Base-by-base conservation (phyloP, 1,140 invertebrate genomes). In the Ips typographus region DNA sequence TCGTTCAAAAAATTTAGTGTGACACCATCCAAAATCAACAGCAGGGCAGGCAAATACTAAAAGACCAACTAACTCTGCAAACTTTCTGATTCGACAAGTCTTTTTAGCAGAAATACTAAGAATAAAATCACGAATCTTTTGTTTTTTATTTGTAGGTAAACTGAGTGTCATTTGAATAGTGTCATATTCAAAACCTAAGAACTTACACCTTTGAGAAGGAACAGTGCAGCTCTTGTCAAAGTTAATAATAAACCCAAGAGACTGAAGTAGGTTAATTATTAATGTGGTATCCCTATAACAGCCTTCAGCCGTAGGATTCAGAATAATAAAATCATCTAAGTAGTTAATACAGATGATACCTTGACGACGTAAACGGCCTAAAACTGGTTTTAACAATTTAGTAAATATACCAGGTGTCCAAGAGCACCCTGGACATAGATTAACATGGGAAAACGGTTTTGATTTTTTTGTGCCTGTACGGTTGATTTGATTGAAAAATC, bases 141-240 rank as follows among this genome's bases (percentile, higher is more conserved):
- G 4, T 47, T 47, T 4, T 47, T 47, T 47, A 4, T 47, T 47
- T n/a, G 4, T 4, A 1, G 44, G 44, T 5, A 47, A n/a, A 47
- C 44, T n/a, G n/a, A 47, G 4, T 47, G 44, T 5, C 44, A 47
- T 47, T n/a, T 4, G n/a, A 47, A n/a, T 5, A 47, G 44, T 5
- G 4, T 47, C 4, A 47, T 5, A 47, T 47, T 5, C 4, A 47
- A 47, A 47, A 5, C 44, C 44, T 5, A 47, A n/a, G n/a, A 47
- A 47, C 44, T 47, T 47, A 47, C 44, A 47, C 4, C n/a, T n/a
- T 47, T 47, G 44, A 4, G 44, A 47, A 47, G 44, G 44, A 47
- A 47, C 44, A 4, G n/a, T 5, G n/a, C 4, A 47, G n/a, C 44
- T 47, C n/a, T 47, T 47, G n/a, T 47, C 4, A 47, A n/a, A 5